Conservation (phyloP, 2,113 vertebrate species). For the Mormoops blainvillei region DNA sequence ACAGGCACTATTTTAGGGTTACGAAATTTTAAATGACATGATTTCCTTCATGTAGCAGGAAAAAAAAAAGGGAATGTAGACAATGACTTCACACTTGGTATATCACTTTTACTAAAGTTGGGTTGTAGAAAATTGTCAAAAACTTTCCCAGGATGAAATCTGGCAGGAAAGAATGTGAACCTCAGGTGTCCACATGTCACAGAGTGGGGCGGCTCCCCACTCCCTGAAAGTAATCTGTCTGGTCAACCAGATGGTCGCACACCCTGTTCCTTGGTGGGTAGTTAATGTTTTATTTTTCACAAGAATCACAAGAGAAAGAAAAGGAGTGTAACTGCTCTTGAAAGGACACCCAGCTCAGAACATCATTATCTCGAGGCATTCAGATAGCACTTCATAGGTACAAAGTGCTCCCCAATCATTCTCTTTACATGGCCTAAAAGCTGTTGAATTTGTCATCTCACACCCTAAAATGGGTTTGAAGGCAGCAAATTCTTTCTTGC, state of each 20-base stretch:
- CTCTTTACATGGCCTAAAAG: background rate
- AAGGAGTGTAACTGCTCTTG: background rate
- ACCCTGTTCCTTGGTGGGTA: background rate
- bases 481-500: background rate
- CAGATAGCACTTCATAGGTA: background rate
- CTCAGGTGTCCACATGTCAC: background rate
- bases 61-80: background rate
- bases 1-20: background rate
- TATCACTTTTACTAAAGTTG: background rate
- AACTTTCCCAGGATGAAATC: background rate
- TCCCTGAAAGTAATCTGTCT: background rate
- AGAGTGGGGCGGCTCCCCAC: background rate
- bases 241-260: background rate
- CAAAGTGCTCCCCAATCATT: background rate
- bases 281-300: background rate
- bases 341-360: background rate
- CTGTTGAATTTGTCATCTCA: background rate
- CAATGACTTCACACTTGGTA: background rate
- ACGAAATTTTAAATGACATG: background rate
- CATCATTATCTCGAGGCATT: background rate
- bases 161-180: background rate
- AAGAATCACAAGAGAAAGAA: background rate
- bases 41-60: background rate
- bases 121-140: background rate
- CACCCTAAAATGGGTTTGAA: background rate